Evolutionary conservation across 2,888 invertebrate genomes (phyloP).

Genomic region (Apotomis capreana): DNA sequence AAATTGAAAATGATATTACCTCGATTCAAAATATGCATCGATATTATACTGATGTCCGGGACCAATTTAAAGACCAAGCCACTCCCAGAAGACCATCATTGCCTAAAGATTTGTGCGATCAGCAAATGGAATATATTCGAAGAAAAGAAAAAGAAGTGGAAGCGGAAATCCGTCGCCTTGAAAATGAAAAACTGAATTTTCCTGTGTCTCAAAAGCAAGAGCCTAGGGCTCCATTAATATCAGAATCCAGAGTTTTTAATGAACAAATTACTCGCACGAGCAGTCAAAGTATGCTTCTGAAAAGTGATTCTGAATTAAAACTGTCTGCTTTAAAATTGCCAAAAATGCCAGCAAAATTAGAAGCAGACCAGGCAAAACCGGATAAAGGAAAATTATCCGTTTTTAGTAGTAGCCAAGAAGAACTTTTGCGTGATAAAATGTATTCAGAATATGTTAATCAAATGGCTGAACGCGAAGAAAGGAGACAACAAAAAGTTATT

Average conservation of each 20-base stretch:
- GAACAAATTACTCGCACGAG: slow-evolving; percentile 58
- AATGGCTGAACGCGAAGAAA: slow-evolving; percentile 89
- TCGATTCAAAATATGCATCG: slow-evolving; percentile 78
- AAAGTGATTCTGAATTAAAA: slow-evolving; percentile 69
- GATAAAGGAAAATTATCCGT: slow-evolving; percentile 59
- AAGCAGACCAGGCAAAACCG: slow-evolving; percentile 43
- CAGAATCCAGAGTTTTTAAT: slow-evolving; percentile 63
- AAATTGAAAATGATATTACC: slow-evolving; percentile 77
- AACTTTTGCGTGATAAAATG: slow-evolving; percentile 90
- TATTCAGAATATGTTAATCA: slow-evolving; percentile 92
- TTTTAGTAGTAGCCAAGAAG: slow-evolving; percentile 86
- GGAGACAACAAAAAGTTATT: slow-evolving; percentile 90
- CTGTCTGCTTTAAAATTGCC: slow-evolving; percentile 45
- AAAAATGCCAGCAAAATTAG: slow-evolving; percentile 44
- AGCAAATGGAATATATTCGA: slow-evolving; percentile 86
- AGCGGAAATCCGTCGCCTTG: slow-evolving; percentile 85
- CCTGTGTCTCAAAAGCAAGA: slow-evolving; percentile 53
- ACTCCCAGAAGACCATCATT: slow-evolving; percentile 82
- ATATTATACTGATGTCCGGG: slow-evolving; percentile 63
- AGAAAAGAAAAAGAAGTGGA: slow-evolving; percentile 87
- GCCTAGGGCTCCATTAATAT: slow-evolving; percentile 70
- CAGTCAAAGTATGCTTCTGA: slow-evolving; percentile 72
- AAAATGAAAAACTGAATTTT: slow-evolving; percentile 76
- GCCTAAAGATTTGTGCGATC: slow-evolving; percentile 85
- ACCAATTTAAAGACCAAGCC: slow-evolving; percentile 53